Conservation (phyloP, 2,888 invertebrate genomes). For the Melanostoma scalare region DNA sequence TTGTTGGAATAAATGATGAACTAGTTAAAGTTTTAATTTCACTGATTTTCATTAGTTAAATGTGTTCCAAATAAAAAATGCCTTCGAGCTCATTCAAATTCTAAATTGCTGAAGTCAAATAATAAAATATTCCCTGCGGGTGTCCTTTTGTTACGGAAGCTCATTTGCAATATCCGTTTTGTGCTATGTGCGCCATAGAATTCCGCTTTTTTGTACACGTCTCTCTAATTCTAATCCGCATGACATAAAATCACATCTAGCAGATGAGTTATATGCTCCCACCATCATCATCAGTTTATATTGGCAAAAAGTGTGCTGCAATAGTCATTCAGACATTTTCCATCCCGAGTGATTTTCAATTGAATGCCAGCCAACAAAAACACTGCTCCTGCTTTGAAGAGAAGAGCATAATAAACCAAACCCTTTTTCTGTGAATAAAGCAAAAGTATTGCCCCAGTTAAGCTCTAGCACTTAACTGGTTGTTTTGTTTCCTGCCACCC, state of each 20-base stretch:
- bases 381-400: background rate
- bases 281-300: background rate
- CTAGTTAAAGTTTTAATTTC: too few species aligned
- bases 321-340: constrained; percentile 37
- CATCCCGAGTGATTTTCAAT: constrained; percentile 32
- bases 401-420: constrained; percentile 36
- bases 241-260: background rate
- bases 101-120: constrained; percentile 14
- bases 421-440: constrained; percentile 28
- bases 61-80: too few species aligned
- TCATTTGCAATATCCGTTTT: constrained; percentile 1
- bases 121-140: constrained; percentile 3
- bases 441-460: constrained; percentile 67
- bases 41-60: too few species aligned
- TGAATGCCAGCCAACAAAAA: constrained; percentile 10
- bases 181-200: constrained; percentile 12
- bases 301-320: constrained; percentile 3
- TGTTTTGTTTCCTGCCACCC: constrained; percentile 20
- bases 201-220: constrained; percentile 19
- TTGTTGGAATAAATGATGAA: too few species aligned
- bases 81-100: background rate
- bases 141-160: constrained; percentile 8
- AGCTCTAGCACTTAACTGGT: constrained; percentile 43
- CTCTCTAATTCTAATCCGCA: constrained; percentile 26
- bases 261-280: background rate